Evolutionary conservation across 1,140 invertebrate species (phyloP).

Genomic region (Lucilia sericata): DNA sequence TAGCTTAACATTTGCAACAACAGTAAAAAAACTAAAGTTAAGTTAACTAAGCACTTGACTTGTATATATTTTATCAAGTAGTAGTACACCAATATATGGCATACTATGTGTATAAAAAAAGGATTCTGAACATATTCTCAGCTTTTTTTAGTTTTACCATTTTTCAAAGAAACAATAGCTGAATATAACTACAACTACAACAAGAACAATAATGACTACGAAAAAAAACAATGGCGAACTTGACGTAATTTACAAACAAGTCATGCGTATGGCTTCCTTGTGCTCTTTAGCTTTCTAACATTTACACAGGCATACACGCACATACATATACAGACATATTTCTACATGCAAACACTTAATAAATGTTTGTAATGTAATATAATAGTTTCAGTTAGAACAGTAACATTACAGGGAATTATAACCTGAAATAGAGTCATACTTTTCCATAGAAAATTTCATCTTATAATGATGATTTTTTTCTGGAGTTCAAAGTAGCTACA

Average conservation of each 20-base stretch:
- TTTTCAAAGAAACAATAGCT: slow-evolving; percentile 7
- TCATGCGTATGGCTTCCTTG: slow-evolving; percentile 37
- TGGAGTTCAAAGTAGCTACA: too few relatives aligned
- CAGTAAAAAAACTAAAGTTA: neutral
- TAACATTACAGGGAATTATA: too few relatives aligned
- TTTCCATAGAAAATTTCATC: too few relatives aligned
- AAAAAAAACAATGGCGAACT: slow-evolving; percentile 37
- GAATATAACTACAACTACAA: neutral
- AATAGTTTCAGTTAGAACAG: neutral
- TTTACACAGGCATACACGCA: neutral
- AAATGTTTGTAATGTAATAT: neutral
- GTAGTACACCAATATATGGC: neutral
- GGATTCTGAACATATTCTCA: neutral
- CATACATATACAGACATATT: neutral
- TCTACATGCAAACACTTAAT: neutral
- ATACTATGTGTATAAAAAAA: neutral
- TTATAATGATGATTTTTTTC: too few relatives aligned
- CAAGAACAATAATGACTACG: neutral
- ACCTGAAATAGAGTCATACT: too few relatives aligned
- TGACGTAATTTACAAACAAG: slow-evolving; percentile 38
- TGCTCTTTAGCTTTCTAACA: neutral
- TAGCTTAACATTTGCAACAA: neutral
- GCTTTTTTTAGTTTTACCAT: neutral
- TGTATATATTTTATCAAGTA: neutral
- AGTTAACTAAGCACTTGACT: slow-evolving; percentile 19